A percentile compares a stretch with the other conserved stretches of the same genome.
Conservation (phyloP, 2,888 invertebrate genomes). For the Drosophila mimetica region DNA sequence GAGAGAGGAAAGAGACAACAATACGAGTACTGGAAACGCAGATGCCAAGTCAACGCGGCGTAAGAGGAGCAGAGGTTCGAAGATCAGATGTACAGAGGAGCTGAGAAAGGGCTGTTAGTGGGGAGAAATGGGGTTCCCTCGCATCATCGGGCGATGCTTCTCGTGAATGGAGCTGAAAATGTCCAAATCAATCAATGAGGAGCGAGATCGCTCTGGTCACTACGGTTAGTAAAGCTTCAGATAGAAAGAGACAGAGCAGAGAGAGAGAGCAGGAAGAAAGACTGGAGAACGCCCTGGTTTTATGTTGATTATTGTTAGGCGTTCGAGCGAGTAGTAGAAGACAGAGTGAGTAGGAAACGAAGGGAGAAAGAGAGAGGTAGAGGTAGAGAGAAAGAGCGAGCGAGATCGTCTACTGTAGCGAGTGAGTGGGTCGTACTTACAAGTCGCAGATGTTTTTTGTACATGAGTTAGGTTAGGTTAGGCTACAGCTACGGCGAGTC, state of each 20-base stretch:
- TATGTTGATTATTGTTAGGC: slow-evolving; percentile 4
- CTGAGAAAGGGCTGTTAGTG: slow-evolving; percentile 37
- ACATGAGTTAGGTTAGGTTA: slow-evolving; percentile 32
- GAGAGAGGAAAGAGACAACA: slow-evolving; percentile 46
- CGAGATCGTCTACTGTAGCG: slow-evolving; percentile 33
- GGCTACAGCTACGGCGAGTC: slow-evolving; percentile 52
- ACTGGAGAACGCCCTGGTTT: slow-evolving; percentile 23
- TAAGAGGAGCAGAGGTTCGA: slow-evolving; percentile 38
- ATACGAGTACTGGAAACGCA: slow-evolving; percentile 54
- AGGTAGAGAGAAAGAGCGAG: slow-evolving; percentile 5
- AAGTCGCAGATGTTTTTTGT: slow-evolving; percentile 42
- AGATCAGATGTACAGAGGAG: slow-evolving; percentile 62
- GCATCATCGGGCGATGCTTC: slow-evolving; percentile 15
- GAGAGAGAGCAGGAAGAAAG: slow-evolving; percentile 5
- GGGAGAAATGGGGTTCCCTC: background rate
- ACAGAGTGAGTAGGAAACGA: slow-evolving; percentile 2
- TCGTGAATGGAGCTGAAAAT: slow-evolving; percentile 10
- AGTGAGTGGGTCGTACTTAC: slow-evolving; percentile 44
- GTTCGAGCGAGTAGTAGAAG: slow-evolving; percentile 17
- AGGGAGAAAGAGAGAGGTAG: slow-evolving; percentile 10
- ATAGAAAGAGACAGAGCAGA: slow-evolving; percentile 1
- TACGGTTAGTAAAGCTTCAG: slow-evolving; percentile 30
- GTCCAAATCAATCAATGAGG: slow-evolving; percentile 22
- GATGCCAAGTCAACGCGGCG: slow-evolving; percentile 58
- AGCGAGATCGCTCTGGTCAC: slow-evolving; percentile 14